phyloP scores from a whole-genome alignment of 2,888 invertebrate genomes.

The Orchestes rusci region DNA sequence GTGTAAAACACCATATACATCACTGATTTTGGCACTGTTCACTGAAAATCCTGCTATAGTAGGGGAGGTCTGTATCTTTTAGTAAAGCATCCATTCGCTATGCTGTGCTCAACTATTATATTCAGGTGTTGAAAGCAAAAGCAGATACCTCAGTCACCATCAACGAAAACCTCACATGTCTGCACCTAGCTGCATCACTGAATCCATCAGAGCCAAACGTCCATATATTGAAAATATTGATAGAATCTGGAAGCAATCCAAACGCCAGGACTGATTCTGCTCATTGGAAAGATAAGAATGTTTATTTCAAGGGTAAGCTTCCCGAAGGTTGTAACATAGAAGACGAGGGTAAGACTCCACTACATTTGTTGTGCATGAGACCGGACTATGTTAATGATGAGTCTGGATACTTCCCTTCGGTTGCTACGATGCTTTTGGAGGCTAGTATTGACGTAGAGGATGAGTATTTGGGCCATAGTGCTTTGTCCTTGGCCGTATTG shows the following conservation, averaged over 20 bases:
- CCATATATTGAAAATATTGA: slow-evolving; percentile 30
- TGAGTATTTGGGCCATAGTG: slow-evolving; percentile 38
- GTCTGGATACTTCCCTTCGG: slow-evolving; percentile 24
- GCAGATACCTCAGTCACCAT: slow-evolving; percentile 32
- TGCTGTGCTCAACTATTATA: background rate
- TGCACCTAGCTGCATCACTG: slow-evolving; percentile 36
- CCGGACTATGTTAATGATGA: slow-evolving; percentile 35
- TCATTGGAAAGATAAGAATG: slow-evolving; percentile 35
- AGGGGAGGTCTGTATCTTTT: slow-evolving; percentile 4
- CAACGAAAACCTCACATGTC: slow-evolving; percentile 33
- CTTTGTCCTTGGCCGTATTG: slow-evolving; percentile 38
- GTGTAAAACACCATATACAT: slow-evolving; percentile 36
- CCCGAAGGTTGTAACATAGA: slow-evolving; percentile 19
- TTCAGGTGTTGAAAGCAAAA: slow-evolving; percentile 25
- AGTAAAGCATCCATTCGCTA: background rate
- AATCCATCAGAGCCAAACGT: slow-evolving; percentile 15
- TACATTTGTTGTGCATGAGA: slow-evolving; percentile 39
- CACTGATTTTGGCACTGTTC: slow-evolving; percentile 37
- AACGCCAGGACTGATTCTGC: slow-evolving; percentile 30
- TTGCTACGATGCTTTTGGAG: slow-evolving; percentile 29
- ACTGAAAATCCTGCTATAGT: slow-evolving; percentile 34
- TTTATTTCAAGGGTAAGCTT: slow-evolving; percentile 25
- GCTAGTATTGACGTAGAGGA: slow-evolving; percentile 27
- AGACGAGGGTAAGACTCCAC: slow-evolving; percentile 37
- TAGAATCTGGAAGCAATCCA: slow-evolving; percentile 31